Evolutionary conservation across 2,797 vertebrate genomes (phyloP).

Genomic region (Balearica regulorum): DNA sequence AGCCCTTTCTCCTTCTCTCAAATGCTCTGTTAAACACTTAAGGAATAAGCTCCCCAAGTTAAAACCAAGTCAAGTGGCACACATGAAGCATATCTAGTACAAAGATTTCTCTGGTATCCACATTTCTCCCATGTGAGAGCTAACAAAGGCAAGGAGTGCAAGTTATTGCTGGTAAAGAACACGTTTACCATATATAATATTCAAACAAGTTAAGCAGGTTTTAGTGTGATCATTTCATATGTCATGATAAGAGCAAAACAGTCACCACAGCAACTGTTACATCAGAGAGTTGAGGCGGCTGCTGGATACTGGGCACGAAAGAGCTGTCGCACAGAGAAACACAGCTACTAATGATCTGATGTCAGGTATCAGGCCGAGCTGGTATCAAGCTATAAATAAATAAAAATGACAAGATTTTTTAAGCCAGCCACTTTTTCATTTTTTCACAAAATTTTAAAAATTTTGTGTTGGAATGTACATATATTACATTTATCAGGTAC

Average conservation of each 20-base stretch:
- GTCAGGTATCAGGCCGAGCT: background rate
- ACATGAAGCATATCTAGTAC: background rate
- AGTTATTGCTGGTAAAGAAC: background rate
- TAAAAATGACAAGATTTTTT: background rate
- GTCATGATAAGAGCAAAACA: background rate
- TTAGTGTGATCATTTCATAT: background rate
- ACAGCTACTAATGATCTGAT: background rate
- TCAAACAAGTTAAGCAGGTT: constrained; percentile 46
- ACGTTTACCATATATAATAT: background rate
- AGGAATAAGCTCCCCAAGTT: background rate
- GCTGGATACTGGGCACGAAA: background rate
- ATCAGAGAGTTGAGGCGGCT: background rate
- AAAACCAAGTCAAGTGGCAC: constrained; percentile 19
- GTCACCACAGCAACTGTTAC: constrained; percentile 3
- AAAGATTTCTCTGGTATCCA: background rate
- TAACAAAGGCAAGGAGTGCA: background rate
- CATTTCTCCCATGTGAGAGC: background rate
- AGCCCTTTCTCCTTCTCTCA: constrained; percentile 30
- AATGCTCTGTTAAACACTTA: background rate
- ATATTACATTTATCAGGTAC: background rate
- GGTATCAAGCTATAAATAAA: background rate
- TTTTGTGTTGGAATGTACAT: background rate
- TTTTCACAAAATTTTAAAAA: background rate
- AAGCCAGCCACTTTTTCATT: background rate
- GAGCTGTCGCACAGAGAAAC: background rate